Evolutionary conservation across 35 echinoderm and acorn worm species (phyloP), one percentile per base, ranked within the genome.

Genomic region (Amphiura filiformis): DNA sequence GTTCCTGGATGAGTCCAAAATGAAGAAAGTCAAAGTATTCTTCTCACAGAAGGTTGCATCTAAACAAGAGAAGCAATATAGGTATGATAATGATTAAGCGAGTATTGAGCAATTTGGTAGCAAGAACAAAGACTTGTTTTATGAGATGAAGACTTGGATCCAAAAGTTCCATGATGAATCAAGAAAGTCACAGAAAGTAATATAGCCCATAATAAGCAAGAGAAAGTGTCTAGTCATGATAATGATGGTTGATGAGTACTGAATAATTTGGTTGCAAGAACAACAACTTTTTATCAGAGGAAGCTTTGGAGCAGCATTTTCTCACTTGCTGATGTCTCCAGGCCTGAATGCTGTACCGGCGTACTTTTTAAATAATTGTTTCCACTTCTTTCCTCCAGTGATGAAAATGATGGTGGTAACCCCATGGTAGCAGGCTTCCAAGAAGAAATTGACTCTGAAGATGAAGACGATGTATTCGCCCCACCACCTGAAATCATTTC

Each of bases 401-500:
- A 94, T 80, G 93, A 90, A 49, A 47, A 47, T 47, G 87, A 84
- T 49, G 87, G 77, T 75, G 86, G 38, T 9, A 98, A 98, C 76
- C 96, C 96, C 0, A 98, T 98, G 96, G 96, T 94, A 0, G 93
- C 96, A 34, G 88, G 93, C 32, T 99, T 94, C 80, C 92, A 92
- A 78, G 96, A 99, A 57, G 96, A 99, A 9, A 35, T 99, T n/a
- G 96, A 99, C 31, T 99, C 96, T 0, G 96, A 99, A 13, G 96
- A 99, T 57, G 96, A 99, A 18, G 47, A 52, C n/a, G 23, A 80
- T 4, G 40, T 32, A 0, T 38, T 77, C 34, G 40, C 76, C 3
- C 39, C 80, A 35, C 32, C 86, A 28, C 64, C 64, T 13, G 32
- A 15, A 77, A 70, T 5, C 0, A 79, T 13, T 26, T 61, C 22